Evolutionary conservation across 2,888 invertebrate species (phyloP), one percentile per base, ranked within the genome.

Genomic region (Xanthia togata): DNA sequence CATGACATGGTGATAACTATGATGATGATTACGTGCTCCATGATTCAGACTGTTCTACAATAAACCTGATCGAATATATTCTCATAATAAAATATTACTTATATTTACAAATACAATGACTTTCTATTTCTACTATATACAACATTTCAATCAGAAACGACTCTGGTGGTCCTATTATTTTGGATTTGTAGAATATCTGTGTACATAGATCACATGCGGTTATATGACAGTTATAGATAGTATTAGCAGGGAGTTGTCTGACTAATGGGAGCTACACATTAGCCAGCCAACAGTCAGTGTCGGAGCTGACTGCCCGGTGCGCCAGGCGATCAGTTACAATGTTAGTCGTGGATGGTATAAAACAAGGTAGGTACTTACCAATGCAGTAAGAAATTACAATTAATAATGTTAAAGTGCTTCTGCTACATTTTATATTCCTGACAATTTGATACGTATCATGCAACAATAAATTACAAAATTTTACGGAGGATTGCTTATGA

Each of bases 341-440:
- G 5, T 55, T 12, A 12, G 5, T n/a, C 55, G 55, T 55, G 4
- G n/a, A n/a, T 26, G 57, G 57, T 57, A 57, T 26, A 57, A 47
- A 44, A 41, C 23, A 41, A 69, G n/a, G 6, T 1, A 35, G 9
- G 71, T 55, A 73, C 71, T 57, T 55, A 73, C 71, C n/a, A 8
- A 20, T 44, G 44, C 17, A 55, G n/a, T 55, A 53, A 53, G 1
- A 41, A 69, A 73, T 20, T 55, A 57, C 41, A 35, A 70, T 20
- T 3, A 35, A 71, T 20, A 44, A 71, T 20, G 12, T 31, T 20
- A 3, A 35, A 35, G 14, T 35, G 0, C 44, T n/a, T 12, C 41
- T 71, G 31, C n/a, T n/a, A 14, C 44, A 71, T 31, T 73, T 71
- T 73, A 57, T 73, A 73, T 44, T 55, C 14, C n/a, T 71, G 12